phyloP scores from a whole-genome alignment of 92 coral and sea anemone genomes.

The Blastomussa wellsi region DNA sequence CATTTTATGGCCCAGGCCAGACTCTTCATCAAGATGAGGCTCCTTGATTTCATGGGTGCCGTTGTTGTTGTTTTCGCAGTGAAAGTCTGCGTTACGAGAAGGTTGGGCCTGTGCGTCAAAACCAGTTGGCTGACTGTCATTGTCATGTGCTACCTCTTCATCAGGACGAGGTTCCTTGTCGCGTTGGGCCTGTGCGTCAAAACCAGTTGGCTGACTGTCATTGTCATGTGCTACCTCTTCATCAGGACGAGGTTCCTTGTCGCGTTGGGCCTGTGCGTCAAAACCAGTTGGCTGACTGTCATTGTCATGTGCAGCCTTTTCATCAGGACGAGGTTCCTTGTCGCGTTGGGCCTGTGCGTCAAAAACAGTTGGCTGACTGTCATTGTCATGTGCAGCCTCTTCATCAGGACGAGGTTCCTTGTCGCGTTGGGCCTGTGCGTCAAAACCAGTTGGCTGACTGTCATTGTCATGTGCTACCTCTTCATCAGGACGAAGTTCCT shows the following conservation, averaged over 20 bases:
- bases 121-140: background rate
- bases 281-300: background rate
- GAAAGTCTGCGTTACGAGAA: background rate
- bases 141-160: background rate
- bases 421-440: background rate
- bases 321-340: background rate
- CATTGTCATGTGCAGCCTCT: background rate
- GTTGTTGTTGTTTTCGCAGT: background rate
- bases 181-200: background rate
- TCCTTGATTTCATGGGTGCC: background rate
- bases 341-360: background rate
- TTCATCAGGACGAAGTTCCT: background rate
- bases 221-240: background rate
- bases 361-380: background rate
- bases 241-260: background rate
- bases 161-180: background rate
- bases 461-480: background rate
- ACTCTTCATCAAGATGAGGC: constrained; percentile 16
- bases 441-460: background rate
- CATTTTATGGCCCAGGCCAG: background rate
- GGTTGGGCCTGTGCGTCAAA: background rate
- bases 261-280: background rate
- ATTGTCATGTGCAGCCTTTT: background rate
- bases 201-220: background rate
- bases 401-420: background rate